Percentiles rank a stretch among this genome's conserved stretches.
These are phyloP conservation scores for Leuciscus idus DNA, from an alignment of 2,113 vertebrate genomes.

Conservation along the genomic window DNA sequence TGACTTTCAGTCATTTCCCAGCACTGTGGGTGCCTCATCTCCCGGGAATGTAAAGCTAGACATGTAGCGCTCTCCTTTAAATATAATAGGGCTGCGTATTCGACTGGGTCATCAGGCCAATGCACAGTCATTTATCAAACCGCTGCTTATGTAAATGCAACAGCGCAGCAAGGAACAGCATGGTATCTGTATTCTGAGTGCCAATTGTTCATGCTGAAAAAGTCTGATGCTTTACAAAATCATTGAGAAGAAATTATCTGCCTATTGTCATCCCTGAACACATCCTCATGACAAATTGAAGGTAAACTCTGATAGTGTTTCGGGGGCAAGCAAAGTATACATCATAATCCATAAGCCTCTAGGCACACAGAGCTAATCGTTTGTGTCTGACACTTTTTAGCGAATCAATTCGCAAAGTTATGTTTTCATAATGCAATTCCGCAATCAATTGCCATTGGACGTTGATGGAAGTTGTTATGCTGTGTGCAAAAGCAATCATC, in stretches of 20 bases:
- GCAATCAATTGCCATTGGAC: conserved; percentile 23
- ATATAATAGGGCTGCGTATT: conserved; percentile 45
- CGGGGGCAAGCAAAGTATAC: conserved; percentile 27
- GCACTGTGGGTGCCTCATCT: background rate
- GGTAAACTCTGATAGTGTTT: background rate
- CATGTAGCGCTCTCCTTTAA: conserved; percentile 48
- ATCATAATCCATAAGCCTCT: conserved; percentile 37
- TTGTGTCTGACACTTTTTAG: background rate
- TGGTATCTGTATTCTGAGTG: conserved; percentile 19
- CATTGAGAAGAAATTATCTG: conserved; percentile 28
- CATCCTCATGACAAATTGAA: conserved; percentile 33
- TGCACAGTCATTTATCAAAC: conserved; percentile 63
- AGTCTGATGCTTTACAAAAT: background rate
- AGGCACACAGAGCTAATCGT: conserved; percentile 2
- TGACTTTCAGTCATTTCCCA: conserved; percentile 5
- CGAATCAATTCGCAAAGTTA: conserved; percentile 28
- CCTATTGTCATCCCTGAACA: conserved; percentile 32
- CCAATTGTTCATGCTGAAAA: background rate
- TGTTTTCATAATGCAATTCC: conserved; percentile 38
- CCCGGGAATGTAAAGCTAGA: conserved; percentile 42
- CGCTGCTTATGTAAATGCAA: conserved; percentile 53
- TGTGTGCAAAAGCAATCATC: conserved; percentile 13
- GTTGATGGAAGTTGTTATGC: conserved; percentile 9
- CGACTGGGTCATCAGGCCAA: conserved; percentile 54
- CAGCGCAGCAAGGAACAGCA: conserved; percentile 5